Evolutionary conservation across 2,888 invertebrate species (phyloP), one percentile per base, ranked within the genome.

Genomic region (Junonia oenone): DNA sequence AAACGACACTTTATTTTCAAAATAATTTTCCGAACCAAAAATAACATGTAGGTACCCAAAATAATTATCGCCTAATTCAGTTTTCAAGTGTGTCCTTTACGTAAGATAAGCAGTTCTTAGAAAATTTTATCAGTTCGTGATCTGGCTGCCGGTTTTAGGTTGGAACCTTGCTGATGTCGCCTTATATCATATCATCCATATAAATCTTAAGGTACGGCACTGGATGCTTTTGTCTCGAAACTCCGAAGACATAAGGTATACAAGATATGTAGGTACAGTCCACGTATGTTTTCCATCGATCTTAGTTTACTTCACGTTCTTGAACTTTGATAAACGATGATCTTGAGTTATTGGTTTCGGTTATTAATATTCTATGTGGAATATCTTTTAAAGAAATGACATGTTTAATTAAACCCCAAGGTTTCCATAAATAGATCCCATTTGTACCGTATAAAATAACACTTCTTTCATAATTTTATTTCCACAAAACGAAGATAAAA

Each of bases 201-300:
- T 78, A 76, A 77, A 85, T 85, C 83, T 81, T 72, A 72, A 72
- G 75, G 81, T 84, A 82, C 75, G 71, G 77, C 83, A 83, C 83
- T 68, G 69, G 74, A 73, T 69, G 68, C 81, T 76, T 82, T 82
- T 81, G 81, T 83, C 75, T 72, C 71, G 68, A 57, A 66, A 64
- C 61, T 66, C 67, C 64, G 63, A 65, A 63, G 58, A 64, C 62
- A 40, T 40, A 6, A n/a, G n/a, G n/a, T 19, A 19, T 40, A 19
- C 17, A 40, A 50, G 3, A 67, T 67, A 66, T n/a, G n/a, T n/a
- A n/a, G n/a, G n/a, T n/a, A n/a, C n/a, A n/a, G n/a, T n/a, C n/a
- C 61, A 64, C 64, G 62, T 59, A 50, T 58, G 55, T 35, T 22
- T 5, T 22, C 5, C 4, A 38, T 19, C 3, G 6, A 2, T 15